Conservation (phyloP, 2,888 invertebrate genomes). For the Erynnis tages region DNA sequence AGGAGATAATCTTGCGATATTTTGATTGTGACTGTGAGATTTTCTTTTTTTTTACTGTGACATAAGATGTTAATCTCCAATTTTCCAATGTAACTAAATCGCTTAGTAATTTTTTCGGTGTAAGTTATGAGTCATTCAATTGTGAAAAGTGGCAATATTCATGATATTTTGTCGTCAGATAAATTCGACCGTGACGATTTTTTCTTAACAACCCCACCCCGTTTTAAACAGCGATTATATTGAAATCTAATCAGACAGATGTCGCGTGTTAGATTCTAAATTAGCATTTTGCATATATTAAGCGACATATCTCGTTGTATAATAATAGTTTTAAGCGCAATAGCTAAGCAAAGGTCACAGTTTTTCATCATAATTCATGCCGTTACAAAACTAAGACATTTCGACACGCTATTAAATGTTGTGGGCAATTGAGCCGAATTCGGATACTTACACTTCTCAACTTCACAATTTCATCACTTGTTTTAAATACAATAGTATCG, state of each 20-base stretch:
- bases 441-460: slow-evolving; percentile 9
- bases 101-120: no score
- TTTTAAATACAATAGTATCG: slow-evolving; percentile 14
- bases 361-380: slow-evolving; percentile 38
- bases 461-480: slow-evolving; percentile 19
- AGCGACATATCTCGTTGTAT: slow-evolving; percentile 28
- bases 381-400: slow-evolving; percentile 34
- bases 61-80: no score
- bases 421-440: slow-evolving; percentile 23
- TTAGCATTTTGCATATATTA: slow-evolving; percentile 15
- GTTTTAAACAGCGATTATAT: background rate
- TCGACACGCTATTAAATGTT: slow-evolving; percentile 29
- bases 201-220: background rate
- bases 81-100: no score
- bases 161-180: no score
- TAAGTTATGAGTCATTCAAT: no score
- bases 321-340: slow-evolving; percentile 33
- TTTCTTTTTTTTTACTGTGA: no score
- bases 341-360: slow-evolving; percentile 36
- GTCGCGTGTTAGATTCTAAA: background rate
- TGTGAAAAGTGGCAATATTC: no score
- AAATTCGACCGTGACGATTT: no score
- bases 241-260: background rate
- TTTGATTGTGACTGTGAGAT: no score
- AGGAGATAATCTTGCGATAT: no score